phyloP scores from a whole-genome alignment of 2,113 vertebrate species.

The Ceuthmochares aereus region DNA sequence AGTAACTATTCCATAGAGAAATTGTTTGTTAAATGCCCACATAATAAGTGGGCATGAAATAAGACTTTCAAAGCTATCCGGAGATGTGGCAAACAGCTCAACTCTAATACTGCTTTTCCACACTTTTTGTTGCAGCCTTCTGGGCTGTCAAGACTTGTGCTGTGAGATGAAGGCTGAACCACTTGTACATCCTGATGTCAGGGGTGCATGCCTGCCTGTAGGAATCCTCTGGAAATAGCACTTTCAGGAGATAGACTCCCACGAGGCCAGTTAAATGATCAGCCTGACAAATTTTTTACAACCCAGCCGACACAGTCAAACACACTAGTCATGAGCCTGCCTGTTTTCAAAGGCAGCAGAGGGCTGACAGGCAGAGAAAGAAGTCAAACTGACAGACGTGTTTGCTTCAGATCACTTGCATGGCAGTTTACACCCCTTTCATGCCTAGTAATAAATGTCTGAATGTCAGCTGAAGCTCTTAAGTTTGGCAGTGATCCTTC shows the following conservation, averaged over 20 bases:
- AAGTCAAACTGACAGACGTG: neutral
- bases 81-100: neutral
- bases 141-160: neutral
- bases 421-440: neutral
- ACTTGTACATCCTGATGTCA: fast-evolving
- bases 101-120: neutral
- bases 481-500: neutral
- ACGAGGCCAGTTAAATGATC: neutral
- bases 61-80: neutral
- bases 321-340: neutral
- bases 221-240: neutral
- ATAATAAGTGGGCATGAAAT: neutral
- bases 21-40: neutral
- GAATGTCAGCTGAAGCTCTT: neutral
- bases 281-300: neutral
- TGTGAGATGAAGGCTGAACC: neutral
- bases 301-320: neutral
- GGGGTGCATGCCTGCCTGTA: neutral
- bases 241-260: neutral
- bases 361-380: neutral
- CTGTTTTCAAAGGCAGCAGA: neutral
- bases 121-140: neutral
- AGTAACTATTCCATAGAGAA: neutral
- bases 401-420: neutral
- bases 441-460: neutral